These are phyloP conservation scores for Neomorphus geoffroyi DNA, from an alignment of 2,797 vertebrate species.

Conservation along the genomic window DNA sequence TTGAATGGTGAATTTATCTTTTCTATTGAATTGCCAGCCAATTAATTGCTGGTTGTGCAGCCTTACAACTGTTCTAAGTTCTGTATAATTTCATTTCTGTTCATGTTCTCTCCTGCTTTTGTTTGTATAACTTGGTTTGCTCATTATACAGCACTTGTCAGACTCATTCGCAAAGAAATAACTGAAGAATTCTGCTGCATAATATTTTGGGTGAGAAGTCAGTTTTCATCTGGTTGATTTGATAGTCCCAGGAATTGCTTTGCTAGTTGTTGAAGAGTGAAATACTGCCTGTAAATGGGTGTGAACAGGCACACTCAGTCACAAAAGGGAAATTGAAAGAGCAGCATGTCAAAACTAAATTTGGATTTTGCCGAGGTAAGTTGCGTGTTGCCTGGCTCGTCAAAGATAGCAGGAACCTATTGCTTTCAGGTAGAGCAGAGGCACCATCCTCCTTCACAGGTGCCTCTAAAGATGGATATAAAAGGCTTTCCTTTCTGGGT, in stretches of 20 bases:
- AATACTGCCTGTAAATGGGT: background rate
- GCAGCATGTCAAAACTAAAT: background rate
- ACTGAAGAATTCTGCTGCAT: background rate
- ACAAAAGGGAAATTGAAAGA: background rate
- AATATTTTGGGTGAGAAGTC: constrained; percentile 18
- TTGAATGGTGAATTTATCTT: background rate
- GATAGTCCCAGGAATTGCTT: background rate
- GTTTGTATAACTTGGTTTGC: constrained; percentile 11
- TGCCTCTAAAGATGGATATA: background rate
- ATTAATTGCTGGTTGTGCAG: background rate
- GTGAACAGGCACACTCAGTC: background rate
- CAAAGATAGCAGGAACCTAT: background rate
- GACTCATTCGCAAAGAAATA: background rate
- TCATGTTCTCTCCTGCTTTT: background rate
- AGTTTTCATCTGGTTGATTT: background rate
- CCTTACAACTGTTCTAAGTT: background rate
- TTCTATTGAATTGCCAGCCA: background rate
- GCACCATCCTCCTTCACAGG: background rate
- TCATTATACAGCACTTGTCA: background rate
- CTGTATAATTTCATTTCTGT: background rate
- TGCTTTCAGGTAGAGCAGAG: background rate
- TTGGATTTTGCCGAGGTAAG: background rate
- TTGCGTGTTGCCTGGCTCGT: background rate
- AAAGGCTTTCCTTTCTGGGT: background rate
- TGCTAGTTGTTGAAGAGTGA: background rate